Percentiles rank a stretch among this genome's conserved stretches.
phyloP scores from a whole-genome alignment of 2,888 invertebrate genomes.

The Pammene fasciana region DNA sequence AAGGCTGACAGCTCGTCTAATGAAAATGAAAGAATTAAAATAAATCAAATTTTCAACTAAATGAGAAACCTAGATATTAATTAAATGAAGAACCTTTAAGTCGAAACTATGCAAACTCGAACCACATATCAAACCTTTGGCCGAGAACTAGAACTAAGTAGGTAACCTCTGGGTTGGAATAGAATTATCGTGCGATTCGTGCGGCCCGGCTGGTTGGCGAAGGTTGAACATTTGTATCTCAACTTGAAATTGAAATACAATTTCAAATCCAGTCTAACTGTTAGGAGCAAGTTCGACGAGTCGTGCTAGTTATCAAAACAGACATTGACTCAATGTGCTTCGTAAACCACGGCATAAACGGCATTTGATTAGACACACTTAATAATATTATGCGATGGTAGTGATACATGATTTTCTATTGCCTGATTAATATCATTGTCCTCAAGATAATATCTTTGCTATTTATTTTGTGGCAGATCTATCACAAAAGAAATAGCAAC shows the following conservation, averaged over 20 bases:
- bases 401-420: too few species aligned
- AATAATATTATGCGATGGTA: too few species aligned
- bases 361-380: too few species aligned
- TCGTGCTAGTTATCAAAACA: conserved; percentile 13
- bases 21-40: too few species aligned
- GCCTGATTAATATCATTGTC: too few species aligned
- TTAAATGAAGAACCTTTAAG: not conserved
- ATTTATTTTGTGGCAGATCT: too few species aligned
- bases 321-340: not conserved
- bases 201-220: not conserved
- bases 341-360: not conserved
- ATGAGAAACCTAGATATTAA: too few species aligned
- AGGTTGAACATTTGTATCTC: not conserved
- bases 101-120: conserved; percentile 10
- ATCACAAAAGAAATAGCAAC: too few species aligned
- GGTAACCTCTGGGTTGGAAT: conserved; percentile 10
- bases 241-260: conserved; percentile 17
- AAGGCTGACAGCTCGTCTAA: too few species aligned
- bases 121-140: conserved; percentile 17
- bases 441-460: too few species aligned
- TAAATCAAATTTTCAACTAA: too few species aligned
- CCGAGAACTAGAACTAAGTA: conserved; percentile 9
- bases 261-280: conserved; percentile 22
- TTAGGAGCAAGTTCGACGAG: not conserved
- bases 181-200: conserved; percentile 11